Evolutionary conservation across 2,888 invertebrate genomes (phyloP).

Genomic region (Drosophila testacea): DNA sequence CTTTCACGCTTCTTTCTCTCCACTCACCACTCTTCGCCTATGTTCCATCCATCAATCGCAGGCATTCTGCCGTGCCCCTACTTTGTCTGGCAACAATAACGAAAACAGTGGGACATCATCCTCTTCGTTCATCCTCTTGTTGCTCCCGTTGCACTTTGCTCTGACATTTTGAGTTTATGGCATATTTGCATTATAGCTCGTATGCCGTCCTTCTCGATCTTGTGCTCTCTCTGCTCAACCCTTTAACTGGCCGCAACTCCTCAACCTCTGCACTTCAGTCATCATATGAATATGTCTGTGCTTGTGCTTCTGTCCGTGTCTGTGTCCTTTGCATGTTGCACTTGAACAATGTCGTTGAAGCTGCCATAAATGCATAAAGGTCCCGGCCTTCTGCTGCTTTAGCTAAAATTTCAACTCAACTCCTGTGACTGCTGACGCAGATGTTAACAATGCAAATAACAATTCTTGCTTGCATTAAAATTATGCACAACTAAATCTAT

Average conservation of each 20-base stretch:
- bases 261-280: background rate
- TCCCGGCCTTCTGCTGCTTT: slow-evolving; percentile 5
- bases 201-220: slow-evolving; percentile 4
- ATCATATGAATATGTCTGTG: slow-evolving; percentile 7
- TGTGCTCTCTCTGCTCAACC: slow-evolving; percentile 11
- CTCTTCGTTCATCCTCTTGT: slow-evolving; percentile 18
- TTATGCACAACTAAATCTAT: slow-evolving; percentile 48
- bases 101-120: slow-evolving; percentile 57
- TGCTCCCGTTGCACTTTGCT: slow-evolving; percentile 67
- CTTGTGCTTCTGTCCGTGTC: slow-evolving; percentile 1
- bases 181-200: slow-evolving; percentile 76
- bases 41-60: slow-evolving; percentile 29
- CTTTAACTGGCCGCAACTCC: slow-evolving; percentile 27
- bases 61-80: slow-evolving; percentile 33
- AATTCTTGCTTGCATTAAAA: slow-evolving; percentile 50
- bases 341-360: slow-evolving; percentile 66
- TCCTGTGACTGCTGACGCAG: slow-evolving; percentile 36
- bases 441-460: slow-evolving; percentile 69
- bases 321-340: slow-evolving; percentile 52
- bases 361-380: slow-evolving; percentile 49
- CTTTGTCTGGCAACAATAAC: slow-evolving; percentile 18
- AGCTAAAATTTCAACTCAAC: slow-evolving; percentile 10
- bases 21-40: slow-evolving; percentile 4
- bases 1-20: background rate
- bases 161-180: slow-evolving; percentile 77